These are phyloP conservation scores for Corticium candelabrum DNA, from an alignment of 37 sponge, comb jelly and placozoan genomes.

Conservation along the genomic window DNA sequence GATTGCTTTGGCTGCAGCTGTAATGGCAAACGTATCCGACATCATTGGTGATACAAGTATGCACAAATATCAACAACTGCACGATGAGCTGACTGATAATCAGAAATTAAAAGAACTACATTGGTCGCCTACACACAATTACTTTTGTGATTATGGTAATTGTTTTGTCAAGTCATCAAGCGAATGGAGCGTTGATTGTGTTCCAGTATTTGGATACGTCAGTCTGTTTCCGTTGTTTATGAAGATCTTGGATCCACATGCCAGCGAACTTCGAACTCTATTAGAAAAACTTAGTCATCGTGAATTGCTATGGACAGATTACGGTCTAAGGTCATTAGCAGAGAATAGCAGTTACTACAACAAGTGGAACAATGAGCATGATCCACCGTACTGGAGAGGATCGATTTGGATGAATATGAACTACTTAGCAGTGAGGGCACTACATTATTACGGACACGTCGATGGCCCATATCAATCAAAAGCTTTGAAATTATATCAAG, in stretches of 20 bases:
- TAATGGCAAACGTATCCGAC: conserved; percentile 64
- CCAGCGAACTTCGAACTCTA: conserved; percentile 59
- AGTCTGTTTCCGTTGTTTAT: conserved; percentile 90
- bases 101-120: conserved; percentile 40
- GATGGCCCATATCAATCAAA: conserved; percentile 65
- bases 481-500: conserved; percentile 56
- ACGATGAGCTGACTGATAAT: conserved; percentile 30
- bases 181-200: conserved; percentile 18
- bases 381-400: conserved; percentile 96
- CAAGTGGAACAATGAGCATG: conserved; percentile 87
- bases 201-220: conserved; percentile 84
- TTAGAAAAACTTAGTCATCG: conserved; percentile 33
- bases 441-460: conserved; percentile 71
- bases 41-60: conserved; percentile 24
- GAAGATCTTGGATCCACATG: conserved; percentile 55
- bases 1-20: conserved; percentile 74
- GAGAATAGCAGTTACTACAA: conserved; percentile 60
- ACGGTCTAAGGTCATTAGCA: conserved; percentile 85
- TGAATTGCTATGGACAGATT: conserved; percentile 79
- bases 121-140: conserved; percentile 19
- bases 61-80: conserved; percentile 7
- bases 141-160: neutral
- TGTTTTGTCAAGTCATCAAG: neutral
- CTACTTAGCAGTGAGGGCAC: conserved; percentile 72
- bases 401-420: conserved; percentile 98